phyloP scores from a whole-genome alignment of 2,888 invertebrate genomes.

The Cheiracanthium punctorium region DNA sequence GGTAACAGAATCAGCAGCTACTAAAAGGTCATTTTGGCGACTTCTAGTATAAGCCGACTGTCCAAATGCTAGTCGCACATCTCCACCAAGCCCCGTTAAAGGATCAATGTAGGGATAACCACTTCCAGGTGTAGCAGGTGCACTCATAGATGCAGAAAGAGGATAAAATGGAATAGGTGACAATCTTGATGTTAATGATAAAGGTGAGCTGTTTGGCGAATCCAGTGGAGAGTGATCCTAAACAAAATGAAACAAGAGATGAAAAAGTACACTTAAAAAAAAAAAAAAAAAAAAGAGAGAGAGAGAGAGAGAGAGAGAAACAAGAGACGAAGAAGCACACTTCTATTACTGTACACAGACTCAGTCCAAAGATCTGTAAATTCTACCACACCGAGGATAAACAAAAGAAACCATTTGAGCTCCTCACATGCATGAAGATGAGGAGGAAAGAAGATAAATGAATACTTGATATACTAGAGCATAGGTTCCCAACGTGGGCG shows the following conservation, averaged over 20 bases:
- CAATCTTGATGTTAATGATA: conserved; percentile 78
- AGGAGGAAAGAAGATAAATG: too few species aligned
- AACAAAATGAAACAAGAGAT: background rate
- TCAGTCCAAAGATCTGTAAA: too few species aligned
- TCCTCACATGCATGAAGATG: too few species aligned
- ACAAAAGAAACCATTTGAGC: too few species aligned
- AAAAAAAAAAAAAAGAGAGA: too few species aligned
- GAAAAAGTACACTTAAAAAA: too few species aligned
- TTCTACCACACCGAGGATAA: too few species aligned
- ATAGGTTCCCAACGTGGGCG: too few species aligned
- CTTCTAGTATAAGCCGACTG: conserved; percentile 48
- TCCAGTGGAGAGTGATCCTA: conserved; percentile 69
- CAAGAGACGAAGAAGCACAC: too few species aligned
- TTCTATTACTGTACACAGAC: too few species aligned
- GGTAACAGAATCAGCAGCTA: conserved; percentile 97
- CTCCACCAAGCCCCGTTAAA: conserved; percentile 72
- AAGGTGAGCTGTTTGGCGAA: conserved; percentile 74
- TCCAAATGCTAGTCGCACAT: conserved; percentile 57
- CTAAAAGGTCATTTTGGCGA: conserved; percentile 84
- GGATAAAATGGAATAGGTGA: conserved; percentile 74
- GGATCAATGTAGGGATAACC: conserved; percentile 74
- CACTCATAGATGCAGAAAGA: conserved; percentile 73
- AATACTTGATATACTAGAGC: too few species aligned
- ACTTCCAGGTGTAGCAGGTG: conserved; percentile 74
- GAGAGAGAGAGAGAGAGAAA: too few species aligned